Percentiles rank a stretch among this genome's conserved stretches.
These are phyloP conservation scores for Microplitis mediator DNA, from an alignment of 1,140 invertebrate genomes.

Conservation along the genomic window DNA sequence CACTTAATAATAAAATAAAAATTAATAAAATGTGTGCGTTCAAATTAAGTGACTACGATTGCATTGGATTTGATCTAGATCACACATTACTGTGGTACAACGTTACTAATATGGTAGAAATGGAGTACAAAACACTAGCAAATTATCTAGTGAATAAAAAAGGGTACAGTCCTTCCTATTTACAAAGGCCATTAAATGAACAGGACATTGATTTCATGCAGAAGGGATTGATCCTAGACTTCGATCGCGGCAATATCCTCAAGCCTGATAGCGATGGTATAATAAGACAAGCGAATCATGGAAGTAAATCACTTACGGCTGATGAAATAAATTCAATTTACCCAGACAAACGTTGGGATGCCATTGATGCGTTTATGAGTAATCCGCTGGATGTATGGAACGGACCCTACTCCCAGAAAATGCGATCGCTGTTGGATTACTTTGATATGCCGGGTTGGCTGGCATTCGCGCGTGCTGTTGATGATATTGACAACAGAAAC, in stretches of 20 bases:
- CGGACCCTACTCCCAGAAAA: conserved; percentile 65
- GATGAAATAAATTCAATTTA: conserved; percentile 70
- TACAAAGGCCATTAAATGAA: conserved; percentile 63
- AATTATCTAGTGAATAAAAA: conserved; percentile 70
- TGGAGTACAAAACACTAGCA: conserved; percentile 70
- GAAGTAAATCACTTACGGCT: conserved; percentile 66
- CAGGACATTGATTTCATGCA: conserved; percentile 71
- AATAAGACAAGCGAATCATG: conserved; percentile 74
- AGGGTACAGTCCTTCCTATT: conserved; percentile 65
- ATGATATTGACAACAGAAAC: conserved; percentile 69
- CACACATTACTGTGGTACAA: conserved; percentile 76
- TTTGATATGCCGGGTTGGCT: conserved; percentile 75
- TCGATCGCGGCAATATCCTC: conserved; percentile 74
- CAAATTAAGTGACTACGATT: conserved; percentile 73
- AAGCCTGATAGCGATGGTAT: conserved; percentile 68
- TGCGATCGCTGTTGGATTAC: conserved; percentile 75
- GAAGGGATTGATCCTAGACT: conserved; percentile 78
- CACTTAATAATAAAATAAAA: too few relatives aligned
- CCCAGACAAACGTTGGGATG: conserved; percentile 66
- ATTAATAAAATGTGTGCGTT: conserved; percentile 52
- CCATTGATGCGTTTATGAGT: conserved; percentile 62
- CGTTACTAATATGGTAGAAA: conserved; percentile 66
- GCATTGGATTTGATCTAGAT: conserved; percentile 82
- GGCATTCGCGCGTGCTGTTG: conserved; percentile 75
- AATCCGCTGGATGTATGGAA: conserved; percentile 70